phyloP scores from a whole-genome alignment of 2,797 vertebrate species.

The Crenuchus spilurus region DNA sequence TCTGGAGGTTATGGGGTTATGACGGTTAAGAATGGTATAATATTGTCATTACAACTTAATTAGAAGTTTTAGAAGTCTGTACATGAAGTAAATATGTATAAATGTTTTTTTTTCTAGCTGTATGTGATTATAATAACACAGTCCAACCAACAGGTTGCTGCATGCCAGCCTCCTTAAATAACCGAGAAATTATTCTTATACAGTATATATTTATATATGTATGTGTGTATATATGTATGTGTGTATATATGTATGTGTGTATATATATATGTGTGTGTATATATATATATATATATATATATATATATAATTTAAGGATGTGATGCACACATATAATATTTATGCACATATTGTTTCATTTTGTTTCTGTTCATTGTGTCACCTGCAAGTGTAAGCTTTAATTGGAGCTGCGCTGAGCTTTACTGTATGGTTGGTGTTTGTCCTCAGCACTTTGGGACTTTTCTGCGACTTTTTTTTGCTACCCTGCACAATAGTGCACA shows the following conservation, averaged over 20 bases:
- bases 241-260: too few species aligned
- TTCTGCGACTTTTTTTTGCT: slow-evolving; percentile 3
- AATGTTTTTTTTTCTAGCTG: not conserved
- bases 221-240: too few species aligned
- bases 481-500: not conserved
- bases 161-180: not conserved
- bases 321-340: too few species aligned
- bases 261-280: too few species aligned
- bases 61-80: too few species aligned
- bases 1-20: too few species aligned
- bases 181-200: too few species aligned
- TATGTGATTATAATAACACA: not conserved
- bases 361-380: not conserved
- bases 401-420: not conserved
- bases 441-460: slow-evolving; percentile 5
- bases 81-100: too few species aligned
- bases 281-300: too few species aligned
- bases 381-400: not conserved
- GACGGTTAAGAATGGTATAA: too few species aligned
- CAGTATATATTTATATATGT: not conserved
- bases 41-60: too few species aligned
- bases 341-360: not conserved
- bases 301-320: too few species aligned
- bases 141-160: not conserved
- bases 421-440: not conserved